Conservation (phyloP, 1,140 invertebrate species). For the Pseudobourletiella spinata region DNA sequence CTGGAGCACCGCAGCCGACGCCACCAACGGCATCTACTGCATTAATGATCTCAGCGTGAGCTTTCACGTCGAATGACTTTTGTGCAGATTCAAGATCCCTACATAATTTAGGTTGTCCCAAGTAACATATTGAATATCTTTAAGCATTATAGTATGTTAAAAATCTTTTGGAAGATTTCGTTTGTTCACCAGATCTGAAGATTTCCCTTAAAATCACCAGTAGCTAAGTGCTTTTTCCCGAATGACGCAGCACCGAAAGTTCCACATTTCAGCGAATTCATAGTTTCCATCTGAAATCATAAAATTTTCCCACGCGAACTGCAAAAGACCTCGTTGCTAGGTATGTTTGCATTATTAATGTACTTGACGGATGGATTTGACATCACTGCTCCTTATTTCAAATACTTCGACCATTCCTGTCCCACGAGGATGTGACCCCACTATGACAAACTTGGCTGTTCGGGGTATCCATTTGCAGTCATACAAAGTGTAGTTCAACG, state of each 20-base stretch:
- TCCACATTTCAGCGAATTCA: constrained; percentile 80
- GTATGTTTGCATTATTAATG: constrained; percentile 17
- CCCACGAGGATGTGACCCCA: constrained; percentile 75
- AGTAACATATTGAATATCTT: not conserved
- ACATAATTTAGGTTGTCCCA: constrained; percentile 26
- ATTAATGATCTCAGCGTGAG: constrained; percentile 83
- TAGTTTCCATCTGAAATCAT: constrained; percentile 53
- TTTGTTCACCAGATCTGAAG: constrained; percentile 65
- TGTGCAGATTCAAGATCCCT: constrained; percentile 68
- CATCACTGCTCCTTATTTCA: constrained; percentile 62
- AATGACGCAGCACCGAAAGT: constrained; percentile 81
- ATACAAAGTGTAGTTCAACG: constrained; percentile 75
- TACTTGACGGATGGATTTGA: constrained; percentile 60
- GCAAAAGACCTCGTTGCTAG: too few species aligned
- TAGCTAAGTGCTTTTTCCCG: constrained; percentile 69
- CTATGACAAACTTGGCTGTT: constrained; percentile 78
- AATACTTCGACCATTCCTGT: constrained; percentile 81
- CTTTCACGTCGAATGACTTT: constrained; percentile 71
- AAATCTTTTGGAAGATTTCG: not conserved
- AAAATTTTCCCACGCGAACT: not conserved
- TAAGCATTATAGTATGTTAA: not conserved
- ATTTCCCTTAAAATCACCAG: constrained; percentile 82
- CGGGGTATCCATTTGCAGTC: constrained; percentile 91
- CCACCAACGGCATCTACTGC: constrained; percentile 83
- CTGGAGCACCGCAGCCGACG: constrained; percentile 76